A percentile compares a stretch with the other conserved stretches of the same genome.
Conservation (phyloP, 1,140 invertebrate species). For the Acromyrmex echinatior region DNA sequence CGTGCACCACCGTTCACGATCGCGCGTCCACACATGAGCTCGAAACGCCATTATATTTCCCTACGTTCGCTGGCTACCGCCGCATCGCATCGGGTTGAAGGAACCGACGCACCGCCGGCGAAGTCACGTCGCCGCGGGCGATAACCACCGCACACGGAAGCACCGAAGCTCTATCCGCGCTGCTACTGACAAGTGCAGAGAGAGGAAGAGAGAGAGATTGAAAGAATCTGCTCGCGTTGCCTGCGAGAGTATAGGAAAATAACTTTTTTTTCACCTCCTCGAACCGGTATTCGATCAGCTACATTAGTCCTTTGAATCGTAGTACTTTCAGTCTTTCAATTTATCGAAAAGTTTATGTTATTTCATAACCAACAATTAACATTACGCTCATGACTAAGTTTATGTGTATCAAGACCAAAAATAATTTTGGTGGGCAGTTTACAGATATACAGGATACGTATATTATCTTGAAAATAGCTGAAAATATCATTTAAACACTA, state of each 20-base stretch:
- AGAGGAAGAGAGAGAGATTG: not conserved
- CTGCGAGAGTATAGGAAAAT: constrained; percentile 33
- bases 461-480: too few species aligned
- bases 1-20: not conserved
- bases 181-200: not conserved
- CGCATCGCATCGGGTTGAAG: constrained; percentile 27
- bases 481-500: too few species aligned
- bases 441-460: too few species aligned
- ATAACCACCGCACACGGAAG: constrained; percentile 68
- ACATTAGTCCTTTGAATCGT: constrained; percentile 14
- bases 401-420: too few species aligned
- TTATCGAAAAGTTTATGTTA: constrained; percentile 3
- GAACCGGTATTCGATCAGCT: constrained; percentile 46
- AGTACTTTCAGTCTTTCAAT: not conserved
- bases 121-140: constrained; percentile 63
- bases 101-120: constrained; percentile 63
- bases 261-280: constrained; percentile 38
- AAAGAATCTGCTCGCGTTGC: not conserved
- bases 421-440: too few species aligned
- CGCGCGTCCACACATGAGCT: constrained; percentile 61
- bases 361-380: not conserved
- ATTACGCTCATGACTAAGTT: not conserved
- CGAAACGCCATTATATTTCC: constrained; percentile 67
- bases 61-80: constrained; percentile 39
- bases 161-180: constrained; percentile 52